Base-by-base conservation (phyloP, 2,113 vertebrate genomes). In the Leucosticte australis region DNA sequence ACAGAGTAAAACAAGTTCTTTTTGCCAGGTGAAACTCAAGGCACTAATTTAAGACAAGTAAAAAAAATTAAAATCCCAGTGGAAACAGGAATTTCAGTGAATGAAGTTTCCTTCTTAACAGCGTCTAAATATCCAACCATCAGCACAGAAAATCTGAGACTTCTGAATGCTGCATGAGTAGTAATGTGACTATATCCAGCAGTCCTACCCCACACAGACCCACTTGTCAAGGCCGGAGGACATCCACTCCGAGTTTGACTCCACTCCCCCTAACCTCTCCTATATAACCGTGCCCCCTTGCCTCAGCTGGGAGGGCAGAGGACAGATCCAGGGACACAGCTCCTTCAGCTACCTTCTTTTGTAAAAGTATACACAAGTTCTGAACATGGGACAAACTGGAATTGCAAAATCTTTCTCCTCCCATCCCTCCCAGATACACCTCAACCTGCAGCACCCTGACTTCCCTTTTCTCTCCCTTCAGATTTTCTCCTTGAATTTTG, bases 21-120 rank as follows among this genome's bases (percentile, higher is more conserved):
- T 91, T 79, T 82, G 62, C 55, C 73, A 57, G 24, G 33, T 60
- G 31, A 83, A 92, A 87, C n/a, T 78, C 41, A 37, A 79, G 39
- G 31, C 28, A 57, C 18, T 79, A 71, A 91, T 92, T 95, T 90
- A 93, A 92, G 78, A 87, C 23, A 84, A 87, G 57, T 15, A 0
- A 60, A 89, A 82, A 44, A 46, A 56, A 15, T 33, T 56, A 35
- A 59, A 35, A 37, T 52, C 81, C 74, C 84, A 19, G 23, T 46
- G 53, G 84, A 89, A 83, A 68, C 16, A 82, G 70, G 49, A 92
- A 92, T 94, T 92, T 57, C 60, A 69, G 49, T 83, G 83, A 95
- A 91, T 85, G 31, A 92, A 94, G 37, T 76, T 84, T 78, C 35
- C 49, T 73, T 18, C 53, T 78, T 37, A 28, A 37, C 18, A 87